Percentiles rank a stretch among this genome's conserved stretches.
These are phyloP conservation scores for Cephus sareptanus DNA, from an alignment of 2,888 invertebrate genomes.

Conservation along the genomic window DNA sequence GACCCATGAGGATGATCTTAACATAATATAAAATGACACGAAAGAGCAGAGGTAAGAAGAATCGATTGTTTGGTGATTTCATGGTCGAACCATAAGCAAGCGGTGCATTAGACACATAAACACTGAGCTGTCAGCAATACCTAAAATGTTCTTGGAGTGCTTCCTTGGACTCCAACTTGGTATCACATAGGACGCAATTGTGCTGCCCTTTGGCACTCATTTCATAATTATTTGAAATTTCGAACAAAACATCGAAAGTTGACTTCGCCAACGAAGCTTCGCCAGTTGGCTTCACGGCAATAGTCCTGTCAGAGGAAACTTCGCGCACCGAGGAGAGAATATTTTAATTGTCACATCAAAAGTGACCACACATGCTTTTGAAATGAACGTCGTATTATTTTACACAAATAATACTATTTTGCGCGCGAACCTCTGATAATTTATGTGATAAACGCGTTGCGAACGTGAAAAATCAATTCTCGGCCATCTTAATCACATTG, in stretches of 20 bases:
- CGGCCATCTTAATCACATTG: constrained; percentile 41
- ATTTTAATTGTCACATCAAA: neutral
- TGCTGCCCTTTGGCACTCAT: constrained; percentile 49
- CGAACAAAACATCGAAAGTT: constrained; percentile 30
- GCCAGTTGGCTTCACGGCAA: constrained; percentile 2
- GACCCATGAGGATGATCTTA: neutral
- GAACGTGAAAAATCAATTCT: constrained; percentile 42
- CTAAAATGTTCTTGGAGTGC: constrained; percentile 74
- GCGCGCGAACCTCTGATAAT: neutral
- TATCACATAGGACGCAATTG: constrained; percentile 72
- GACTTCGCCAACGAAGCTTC: constrained; percentile 9
- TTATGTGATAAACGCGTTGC: constrained; percentile 23
- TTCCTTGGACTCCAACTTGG: constrained; percentile 70
- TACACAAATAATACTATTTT: neutral
- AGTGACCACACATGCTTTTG: neutral
- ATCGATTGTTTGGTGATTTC: constrained; percentile 2
- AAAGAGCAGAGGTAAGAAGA: neutral
- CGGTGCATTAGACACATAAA: neutral
- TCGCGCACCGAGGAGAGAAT: neutral
- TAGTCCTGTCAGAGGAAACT: neutral
- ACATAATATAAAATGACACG: neutral
- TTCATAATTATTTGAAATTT: constrained; percentile 30
- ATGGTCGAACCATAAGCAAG: neutral
- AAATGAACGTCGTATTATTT: neutral
- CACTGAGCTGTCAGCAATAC: constrained; percentile 56